phyloP scores from a whole-genome alignment of 2,113 vertebrate genomes.

The Cyprinodon tularosa region DNA sequence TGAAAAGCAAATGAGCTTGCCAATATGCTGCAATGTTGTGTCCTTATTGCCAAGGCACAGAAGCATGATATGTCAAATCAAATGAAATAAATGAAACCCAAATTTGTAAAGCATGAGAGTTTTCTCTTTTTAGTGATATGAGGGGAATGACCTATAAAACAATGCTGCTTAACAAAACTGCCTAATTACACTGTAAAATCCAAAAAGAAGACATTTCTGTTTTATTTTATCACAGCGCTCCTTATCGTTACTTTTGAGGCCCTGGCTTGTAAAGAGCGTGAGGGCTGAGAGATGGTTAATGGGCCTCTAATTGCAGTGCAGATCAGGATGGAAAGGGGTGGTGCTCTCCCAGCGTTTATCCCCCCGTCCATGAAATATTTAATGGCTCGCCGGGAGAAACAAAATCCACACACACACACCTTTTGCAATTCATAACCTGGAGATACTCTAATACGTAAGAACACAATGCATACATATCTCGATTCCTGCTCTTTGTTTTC shows the following conservation, averaged over 20 bases:
- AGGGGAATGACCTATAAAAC: constrained; percentile 68
- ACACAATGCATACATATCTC: constrained; percentile 56
- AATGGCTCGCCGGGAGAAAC: constrained; percentile 75
- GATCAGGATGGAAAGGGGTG: constrained; percentile 63
- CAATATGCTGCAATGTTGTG: constrained; percentile 99
- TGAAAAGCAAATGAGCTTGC: constrained; percentile 98
- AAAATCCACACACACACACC: constrained; percentile 66
- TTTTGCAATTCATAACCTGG: constrained; percentile 76
- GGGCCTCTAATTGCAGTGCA: constrained; percentile 74
- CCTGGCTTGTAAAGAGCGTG: constrained; percentile 64
- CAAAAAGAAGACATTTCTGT: constrained; percentile 63
- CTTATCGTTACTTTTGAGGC: constrained; percentile 69
- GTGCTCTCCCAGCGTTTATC: constrained; percentile 68
- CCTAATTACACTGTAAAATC: constrained; percentile 64
- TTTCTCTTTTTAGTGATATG: constrained; percentile 48
- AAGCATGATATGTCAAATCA: constrained; percentile 96
- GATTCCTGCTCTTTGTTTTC: constrained; percentile 62
- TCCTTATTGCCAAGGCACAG: constrained; percentile 96
- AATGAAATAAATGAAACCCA: constrained; percentile 92
- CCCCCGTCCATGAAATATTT: constrained; percentile 82
- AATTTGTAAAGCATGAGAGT: constrained; percentile 77
- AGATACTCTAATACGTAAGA: constrained; percentile 63
- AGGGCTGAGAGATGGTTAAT: constrained; percentile 69
- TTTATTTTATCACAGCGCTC: constrained; percentile 70
- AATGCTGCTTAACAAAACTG: constrained; percentile 52